phyloP scores from a whole-genome alignment of 2,888 invertebrate species.

The Cepaea hortensis region DNA sequence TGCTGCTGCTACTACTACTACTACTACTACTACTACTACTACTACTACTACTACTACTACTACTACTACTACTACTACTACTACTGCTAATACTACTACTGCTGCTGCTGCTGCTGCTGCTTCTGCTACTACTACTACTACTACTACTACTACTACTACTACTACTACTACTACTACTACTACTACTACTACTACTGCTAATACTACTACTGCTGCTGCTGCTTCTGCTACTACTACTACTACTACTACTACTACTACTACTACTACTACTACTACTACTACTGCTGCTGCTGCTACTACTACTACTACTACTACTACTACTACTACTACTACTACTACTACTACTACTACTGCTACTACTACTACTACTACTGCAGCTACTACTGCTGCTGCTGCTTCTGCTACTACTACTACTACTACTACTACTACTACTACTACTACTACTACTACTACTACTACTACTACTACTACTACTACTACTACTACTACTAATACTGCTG shows the following conservation, averaged over 20 bases:
- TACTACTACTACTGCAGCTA: conserved; percentile 5
- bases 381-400: neutral
- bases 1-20: conserved; percentile 26
- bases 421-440: conserved; percentile 18
- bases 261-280: too few species aligned
- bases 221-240: neutral
- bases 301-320: too few species aligned
- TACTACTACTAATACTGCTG: conserved; percentile 33
- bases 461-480: neutral
- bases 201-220: neutral
- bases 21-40: conserved; percentile 24
- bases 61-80: conserved; percentile 8
- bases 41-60: conserved; percentile 21
- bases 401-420: conserved; percentile 25
- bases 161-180: too few species aligned
- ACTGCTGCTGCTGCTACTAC: too few species aligned
- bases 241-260: too few species aligned
- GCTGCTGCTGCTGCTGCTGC: too few species aligned
- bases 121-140: too few species aligned
- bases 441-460: too few species aligned
- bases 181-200: too few species aligned
- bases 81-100: too few species aligned
- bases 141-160: too few species aligned
- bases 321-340: neutral
- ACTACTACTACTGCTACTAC: neutral